Conservation (phyloP, 1,140 invertebrate genomes). For the Latrodectus geometricus region DNA sequence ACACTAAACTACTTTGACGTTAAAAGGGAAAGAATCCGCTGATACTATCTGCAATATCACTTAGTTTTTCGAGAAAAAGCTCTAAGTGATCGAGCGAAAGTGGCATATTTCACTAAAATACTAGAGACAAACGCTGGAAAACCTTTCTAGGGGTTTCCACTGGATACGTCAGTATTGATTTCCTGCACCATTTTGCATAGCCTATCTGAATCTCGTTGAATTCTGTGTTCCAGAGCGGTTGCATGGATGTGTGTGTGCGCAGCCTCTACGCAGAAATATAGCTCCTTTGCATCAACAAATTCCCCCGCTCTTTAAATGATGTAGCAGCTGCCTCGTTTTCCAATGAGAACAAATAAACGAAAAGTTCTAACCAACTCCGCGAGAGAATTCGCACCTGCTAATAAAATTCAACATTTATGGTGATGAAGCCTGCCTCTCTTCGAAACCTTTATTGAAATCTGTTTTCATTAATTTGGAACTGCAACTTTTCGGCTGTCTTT, state of each 20-base stretch:
- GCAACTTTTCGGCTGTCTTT: conserved; percentile 41
- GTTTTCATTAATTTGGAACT: conserved; percentile 56
- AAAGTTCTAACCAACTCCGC: conserved; percentile 34
- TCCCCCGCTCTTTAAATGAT: conserved; percentile 54
- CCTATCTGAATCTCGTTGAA: conserved; percentile 61
- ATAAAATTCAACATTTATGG: conserved; percentile 51
- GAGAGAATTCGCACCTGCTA: conserved; percentile 51
- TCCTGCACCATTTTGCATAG: conserved; percentile 60
- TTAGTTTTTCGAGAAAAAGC: conserved; percentile 47
- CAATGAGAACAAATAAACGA: conserved; percentile 54
- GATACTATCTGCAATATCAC: conserved; percentile 58
- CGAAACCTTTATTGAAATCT: conserved; percentile 41
- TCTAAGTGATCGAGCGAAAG: conserved; percentile 43
- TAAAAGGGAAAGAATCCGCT: conserved; percentile 52
- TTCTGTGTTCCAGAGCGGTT: conserved; percentile 41
- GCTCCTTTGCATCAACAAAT: conserved; percentile 37
- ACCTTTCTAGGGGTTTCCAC: conserved; percentile 55
- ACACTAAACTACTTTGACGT: conserved; percentile 47
- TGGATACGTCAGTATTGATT: conserved; percentile 62
- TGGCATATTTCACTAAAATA: conserved; percentile 54
- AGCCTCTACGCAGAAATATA: conserved; percentile 42
- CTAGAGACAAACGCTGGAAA: conserved; percentile 57
- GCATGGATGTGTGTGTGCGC: conserved; percentile 54
- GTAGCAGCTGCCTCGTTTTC: conserved; percentile 47
- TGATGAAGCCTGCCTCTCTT: not conserved